phyloP scores from a whole-genome alignment of 2,113 vertebrate species.

The Aptenodytes patagonicus region DNA sequence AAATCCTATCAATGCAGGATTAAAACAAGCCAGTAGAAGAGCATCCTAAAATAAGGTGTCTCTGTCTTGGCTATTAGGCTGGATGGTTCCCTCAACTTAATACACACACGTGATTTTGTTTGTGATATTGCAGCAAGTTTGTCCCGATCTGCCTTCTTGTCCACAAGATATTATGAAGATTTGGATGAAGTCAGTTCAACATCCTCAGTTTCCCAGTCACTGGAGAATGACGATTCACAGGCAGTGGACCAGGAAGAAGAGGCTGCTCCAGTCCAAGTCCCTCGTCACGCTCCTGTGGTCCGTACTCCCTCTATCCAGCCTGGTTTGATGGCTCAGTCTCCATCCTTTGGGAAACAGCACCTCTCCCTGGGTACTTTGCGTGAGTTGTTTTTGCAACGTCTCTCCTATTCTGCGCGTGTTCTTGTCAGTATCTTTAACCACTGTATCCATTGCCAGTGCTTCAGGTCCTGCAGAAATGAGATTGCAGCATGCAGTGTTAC shows the following conservation, averaged over 20 bases:
- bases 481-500: not conserved
- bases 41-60: not conserved
- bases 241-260: constrained; percentile 74
- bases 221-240: constrained; percentile 80
- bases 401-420: not conserved
- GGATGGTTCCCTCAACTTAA: not conserved
- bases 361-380: constrained; percentile 63
- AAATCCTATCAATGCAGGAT: not conserved
- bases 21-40: not conserved
- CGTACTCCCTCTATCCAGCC: constrained; percentile 89
- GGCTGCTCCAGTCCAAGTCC: constrained; percentile 44
- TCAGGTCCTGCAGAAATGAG: not conserved
- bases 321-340: constrained; percentile 75
- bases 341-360: constrained; percentile 76
- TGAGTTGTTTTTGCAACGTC: constrained; percentile 37
- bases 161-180: constrained; percentile 90
- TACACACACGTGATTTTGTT: not conserved
- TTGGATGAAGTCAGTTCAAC: constrained; percentile 91
- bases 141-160: constrained; percentile 92
- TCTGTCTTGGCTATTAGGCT: not conserved
- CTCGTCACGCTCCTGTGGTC: constrained; percentile 84
- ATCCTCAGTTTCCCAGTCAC: constrained; percentile 84
- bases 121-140: constrained; percentile 80
- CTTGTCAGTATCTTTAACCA: not conserved
- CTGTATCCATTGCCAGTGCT: not conserved